Conservation (phyloP, 2,888 invertebrate species). For the Poecilus cupreus region DNA sequence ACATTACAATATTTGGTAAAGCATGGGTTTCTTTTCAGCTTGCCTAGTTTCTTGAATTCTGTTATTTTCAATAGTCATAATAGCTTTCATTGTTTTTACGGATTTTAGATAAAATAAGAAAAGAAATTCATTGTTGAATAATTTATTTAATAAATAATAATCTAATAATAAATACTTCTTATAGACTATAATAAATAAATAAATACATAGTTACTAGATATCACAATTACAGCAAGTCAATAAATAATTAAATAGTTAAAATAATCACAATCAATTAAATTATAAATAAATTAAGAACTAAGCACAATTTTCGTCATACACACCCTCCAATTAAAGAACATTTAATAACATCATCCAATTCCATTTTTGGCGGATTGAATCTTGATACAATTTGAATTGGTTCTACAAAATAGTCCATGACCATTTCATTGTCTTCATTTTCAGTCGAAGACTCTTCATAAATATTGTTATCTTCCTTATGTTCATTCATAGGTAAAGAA, state of each 20-base stretch:
- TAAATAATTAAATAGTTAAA: too few species aligned
- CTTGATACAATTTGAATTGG: background rate
- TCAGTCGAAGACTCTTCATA: background rate
- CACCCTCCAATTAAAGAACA: conserved; percentile 8
- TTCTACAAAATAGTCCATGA: background rate
- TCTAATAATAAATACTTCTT: background rate
- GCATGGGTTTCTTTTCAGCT: too few species aligned
- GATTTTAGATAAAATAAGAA: background rate
- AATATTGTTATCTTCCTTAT: too few species aligned
- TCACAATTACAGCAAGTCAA: background rate
- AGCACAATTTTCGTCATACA: background rate
- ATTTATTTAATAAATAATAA: background rate
- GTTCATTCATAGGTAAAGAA: too few species aligned
- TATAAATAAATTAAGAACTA: background rate
- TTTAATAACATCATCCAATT: background rate
- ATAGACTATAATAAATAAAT: conserved; percentile 8
- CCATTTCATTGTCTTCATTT: background rate
- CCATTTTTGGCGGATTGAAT: background rate
- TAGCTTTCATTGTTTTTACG: too few species aligned
- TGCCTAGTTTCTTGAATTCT: too few species aligned
- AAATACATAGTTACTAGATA: background rate
- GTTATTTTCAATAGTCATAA: too few species aligned
- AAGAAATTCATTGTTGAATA: background rate
- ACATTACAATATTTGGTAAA: too few species aligned
- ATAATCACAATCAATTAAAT: too few species aligned